Evolutionary conservation across 1,140 invertebrate species (phyloP).

Genomic region (Pogonomyrmex barbatus): DNA sequence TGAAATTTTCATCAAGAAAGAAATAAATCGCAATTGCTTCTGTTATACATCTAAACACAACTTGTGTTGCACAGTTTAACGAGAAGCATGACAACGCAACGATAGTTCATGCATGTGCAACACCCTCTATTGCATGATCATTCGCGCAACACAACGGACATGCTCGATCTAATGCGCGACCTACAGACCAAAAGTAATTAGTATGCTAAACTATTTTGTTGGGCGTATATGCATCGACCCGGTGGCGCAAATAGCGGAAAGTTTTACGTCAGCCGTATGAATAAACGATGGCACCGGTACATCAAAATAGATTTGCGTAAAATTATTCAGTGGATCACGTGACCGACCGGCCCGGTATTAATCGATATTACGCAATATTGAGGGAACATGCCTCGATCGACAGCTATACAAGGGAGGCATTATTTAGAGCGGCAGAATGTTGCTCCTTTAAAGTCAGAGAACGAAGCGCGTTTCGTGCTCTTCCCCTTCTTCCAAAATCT

Average conservation of each 20-base stretch:
- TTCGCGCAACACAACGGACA: slow-evolving; percentile 14
- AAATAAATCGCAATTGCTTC: neutral
- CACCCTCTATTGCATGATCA: slow-evolving; percentile 26
- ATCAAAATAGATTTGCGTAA: slow-evolving; percentile 63
- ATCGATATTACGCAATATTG: slow-evolving; percentile 52
- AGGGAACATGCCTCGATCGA: slow-evolving; percentile 43
- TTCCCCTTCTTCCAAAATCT: neutral
- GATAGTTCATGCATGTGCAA: slow-evolving; percentile 28
- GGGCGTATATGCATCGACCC: slow-evolving; percentile 40
- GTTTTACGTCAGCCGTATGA: slow-evolving; percentile 64
- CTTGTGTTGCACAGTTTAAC: neutral
- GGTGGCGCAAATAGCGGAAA: slow-evolving; percentile 47
- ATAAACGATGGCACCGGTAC: slow-evolving; percentile 53
- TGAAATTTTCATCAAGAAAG: neutral
- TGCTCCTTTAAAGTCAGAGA: slow-evolving; percentile 26
- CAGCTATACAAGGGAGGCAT: slow-evolving; percentile 37
- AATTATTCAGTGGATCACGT: slow-evolving; percentile 58
- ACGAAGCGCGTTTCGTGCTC: neutral
- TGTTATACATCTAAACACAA: neutral
- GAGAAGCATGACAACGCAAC: slow-evolving; percentile 22
- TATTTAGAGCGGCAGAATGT: slow-evolving; percentile 53
- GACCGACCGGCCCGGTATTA: slow-evolving; percentile 47
- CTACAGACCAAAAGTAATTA: slow-evolving; percentile 55
- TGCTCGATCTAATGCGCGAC: slow-evolving; percentile 27
- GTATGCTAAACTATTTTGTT: slow-evolving; percentile 60